Evolutionary conservation across 2,888 invertebrate species (phyloP).

Genomic region (Chymomyza fuscimana): DNA sequence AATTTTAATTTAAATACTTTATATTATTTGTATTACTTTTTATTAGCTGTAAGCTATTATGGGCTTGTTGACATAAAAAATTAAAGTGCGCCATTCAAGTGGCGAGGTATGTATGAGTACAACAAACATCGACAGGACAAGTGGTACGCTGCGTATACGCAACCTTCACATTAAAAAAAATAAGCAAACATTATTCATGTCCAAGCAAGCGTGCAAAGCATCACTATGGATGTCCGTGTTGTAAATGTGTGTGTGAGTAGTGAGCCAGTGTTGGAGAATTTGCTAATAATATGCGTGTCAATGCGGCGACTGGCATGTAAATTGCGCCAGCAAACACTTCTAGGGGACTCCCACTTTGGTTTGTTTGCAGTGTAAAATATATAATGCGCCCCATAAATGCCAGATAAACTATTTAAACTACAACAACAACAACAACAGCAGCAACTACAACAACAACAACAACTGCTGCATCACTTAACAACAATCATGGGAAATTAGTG

Average conservation of each 20-base stretch:
- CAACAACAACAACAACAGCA: constrained; percentile 13
- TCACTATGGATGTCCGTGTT: constrained; percentile 25
- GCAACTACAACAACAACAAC: constrained; percentile 16
- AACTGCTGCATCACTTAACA: constrained; percentile 36
- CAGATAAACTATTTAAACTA: constrained; percentile 34
- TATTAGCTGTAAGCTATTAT: too few species aligned
- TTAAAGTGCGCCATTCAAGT: too few species aligned
- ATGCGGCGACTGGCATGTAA: constrained; percentile 46
- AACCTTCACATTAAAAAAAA: constrained; percentile 58
- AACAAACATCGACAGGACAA: not conserved
- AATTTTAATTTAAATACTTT: too few species aligned
- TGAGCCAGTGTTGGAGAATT: constrained; percentile 11
- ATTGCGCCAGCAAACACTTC: constrained; percentile 27
- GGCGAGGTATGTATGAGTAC: too few species aligned
- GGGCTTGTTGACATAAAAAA: too few species aligned
- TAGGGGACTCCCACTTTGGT: not conserved
- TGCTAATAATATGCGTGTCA: constrained; percentile 40
- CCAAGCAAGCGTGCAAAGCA: constrained; percentile 57
- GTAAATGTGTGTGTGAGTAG: not conserved
- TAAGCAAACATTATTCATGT: constrained; percentile 61
- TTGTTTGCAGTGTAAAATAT: constrained; percentile 26
- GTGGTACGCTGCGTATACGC: constrained; percentile 63
- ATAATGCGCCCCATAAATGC: constrained; percentile 28
- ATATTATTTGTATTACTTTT: too few species aligned
- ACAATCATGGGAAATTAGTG: constrained; percentile 56